Evolutionary conservation across 1,140 invertebrate species (phyloP).

Genomic region (Microvelia longipes): DNA sequence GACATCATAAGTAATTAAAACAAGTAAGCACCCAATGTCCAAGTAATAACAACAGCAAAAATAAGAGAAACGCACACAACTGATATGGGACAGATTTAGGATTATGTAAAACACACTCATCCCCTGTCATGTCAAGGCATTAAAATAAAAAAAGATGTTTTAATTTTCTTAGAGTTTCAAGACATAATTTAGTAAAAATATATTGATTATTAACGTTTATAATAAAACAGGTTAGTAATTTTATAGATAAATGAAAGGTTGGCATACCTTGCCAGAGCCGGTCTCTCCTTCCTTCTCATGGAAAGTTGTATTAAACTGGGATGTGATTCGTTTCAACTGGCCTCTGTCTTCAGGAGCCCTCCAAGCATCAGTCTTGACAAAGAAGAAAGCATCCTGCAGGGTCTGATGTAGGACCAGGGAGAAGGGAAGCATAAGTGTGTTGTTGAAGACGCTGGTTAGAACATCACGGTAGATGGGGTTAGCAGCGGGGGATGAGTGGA

Average conservation of each 20-base stretch:
- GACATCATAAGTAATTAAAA: too few species aligned
- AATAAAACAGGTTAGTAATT: neutral
- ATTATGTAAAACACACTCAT: too few species aligned
- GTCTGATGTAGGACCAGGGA: slow-evolving; percentile 76
- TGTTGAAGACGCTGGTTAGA: slow-evolving; percentile 84
- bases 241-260: neutral
- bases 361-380: slow-evolving; percentile 82
- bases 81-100: too few species aligned
- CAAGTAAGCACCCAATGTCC: too few species aligned
- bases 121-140: too few species aligned
- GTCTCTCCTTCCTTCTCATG: slow-evolving; percentile 57
- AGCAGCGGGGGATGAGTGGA: slow-evolving; percentile 69
- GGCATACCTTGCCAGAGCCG: slow-evolving; percentile 22
- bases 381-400: slow-evolving; percentile 84
- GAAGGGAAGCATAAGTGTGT: slow-evolving; percentile 72
- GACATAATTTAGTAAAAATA: neutral
- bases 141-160: too few species aligned
- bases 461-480: slow-evolving; percentile 81
- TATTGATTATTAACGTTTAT: neutral
- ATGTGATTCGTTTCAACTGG: slow-evolving; percentile 71
- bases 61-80: too few species aligned
- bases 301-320: slow-evolving; percentile 84
- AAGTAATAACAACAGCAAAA: too few species aligned
- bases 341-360: slow-evolving; percentile 72
- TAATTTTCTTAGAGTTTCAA: too few species aligned